Percentiles rank a stretch among this genome's conserved stretches.
Evolutionary conservation across 2,113 vertebrate genomes (phyloP).

Genomic region (Sclerurus mexicanus): DNA sequence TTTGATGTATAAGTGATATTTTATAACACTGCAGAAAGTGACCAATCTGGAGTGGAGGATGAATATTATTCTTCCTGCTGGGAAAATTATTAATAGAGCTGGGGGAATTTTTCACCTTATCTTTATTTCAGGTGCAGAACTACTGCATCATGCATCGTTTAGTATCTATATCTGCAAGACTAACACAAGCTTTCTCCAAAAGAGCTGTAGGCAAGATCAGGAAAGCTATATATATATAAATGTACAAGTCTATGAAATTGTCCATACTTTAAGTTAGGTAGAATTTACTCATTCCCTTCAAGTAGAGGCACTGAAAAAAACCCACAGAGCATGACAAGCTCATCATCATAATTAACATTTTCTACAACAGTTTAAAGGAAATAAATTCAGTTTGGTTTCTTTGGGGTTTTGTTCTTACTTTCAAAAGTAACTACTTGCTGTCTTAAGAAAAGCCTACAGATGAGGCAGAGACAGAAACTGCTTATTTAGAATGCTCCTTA

Average conservation of each 20-base stretch:
- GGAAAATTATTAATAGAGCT: constrained; percentile 3
- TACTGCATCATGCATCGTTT: not conserved
- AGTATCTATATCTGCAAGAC: not conserved
- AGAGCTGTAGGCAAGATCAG: not conserved
- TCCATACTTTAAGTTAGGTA: not conserved
- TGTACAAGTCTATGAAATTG: not conserved
- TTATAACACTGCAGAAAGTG: not conserved
- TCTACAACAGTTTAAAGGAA: constrained; percentile 21
- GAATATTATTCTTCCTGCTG: not conserved
- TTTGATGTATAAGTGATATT: not conserved
- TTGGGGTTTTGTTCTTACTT: constrained; percentile 39
- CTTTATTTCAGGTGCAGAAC: constrained; percentile 31
- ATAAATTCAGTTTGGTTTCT: constrained; percentile 42
- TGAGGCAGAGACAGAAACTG: constrained; percentile 31
- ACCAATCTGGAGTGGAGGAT: not conserved
- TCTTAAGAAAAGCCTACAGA: constrained; percentile 46
- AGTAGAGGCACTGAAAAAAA: not conserved
- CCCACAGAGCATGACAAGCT: not conserved
- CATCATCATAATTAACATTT: constrained; percentile 3
- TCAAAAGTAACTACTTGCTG: constrained; percentile 45
- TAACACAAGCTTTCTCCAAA: not conserved
- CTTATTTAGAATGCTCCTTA: constrained; percentile 37
- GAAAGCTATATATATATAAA: not conserved
- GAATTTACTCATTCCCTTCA: not conserved
- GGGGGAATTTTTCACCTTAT: not conserved